A percentile compares a stretch with the other conserved stretches of the same genome.
Conservation (phyloP, 2,888 invertebrate genomes). For the Lasiommata megera region DNA sequence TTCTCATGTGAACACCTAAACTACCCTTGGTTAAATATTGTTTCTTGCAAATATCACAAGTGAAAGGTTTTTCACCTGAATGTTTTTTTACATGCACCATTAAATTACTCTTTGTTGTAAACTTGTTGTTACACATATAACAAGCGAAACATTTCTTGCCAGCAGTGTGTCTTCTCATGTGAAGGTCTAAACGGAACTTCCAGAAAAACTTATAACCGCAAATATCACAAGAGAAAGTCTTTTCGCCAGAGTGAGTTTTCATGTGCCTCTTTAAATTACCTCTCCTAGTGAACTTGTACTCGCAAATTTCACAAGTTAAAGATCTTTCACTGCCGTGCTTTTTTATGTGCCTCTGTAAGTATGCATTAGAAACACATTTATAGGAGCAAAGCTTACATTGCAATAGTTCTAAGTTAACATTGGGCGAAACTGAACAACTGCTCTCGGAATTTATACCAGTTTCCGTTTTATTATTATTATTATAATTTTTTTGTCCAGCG, state of each 20-base stretch:
- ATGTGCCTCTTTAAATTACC: not conserved
- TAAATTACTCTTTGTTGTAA: not conserved
- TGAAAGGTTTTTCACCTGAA: not conserved
- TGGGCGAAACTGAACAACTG: not conserved
- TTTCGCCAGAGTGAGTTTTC: not conserved
- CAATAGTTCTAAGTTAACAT: not conserved
- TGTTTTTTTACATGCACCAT: not conserved
- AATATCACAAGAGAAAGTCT: slow-evolving; percentile 2
- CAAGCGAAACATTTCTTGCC: not conserved
- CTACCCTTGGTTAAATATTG: not conserved
- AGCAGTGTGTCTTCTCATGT: not conserved
- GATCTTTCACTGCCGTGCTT: not conserved
- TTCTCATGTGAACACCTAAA: not conserved
- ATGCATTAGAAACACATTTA: not conserved
- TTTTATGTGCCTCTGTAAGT: not conserved
- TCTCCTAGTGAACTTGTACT: not conserved
- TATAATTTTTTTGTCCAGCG: not conserved
- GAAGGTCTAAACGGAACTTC: not conserved
- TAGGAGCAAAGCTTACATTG: not conserved
- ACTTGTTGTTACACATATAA: not conserved
- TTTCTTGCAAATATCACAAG: not conserved
- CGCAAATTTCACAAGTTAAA: not conserved
- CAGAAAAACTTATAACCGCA: not conserved
- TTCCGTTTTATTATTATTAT: not conserved
- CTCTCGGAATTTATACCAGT: not conserved